A percentile compares a stretch with the other conserved stretches of the same genome.
phyloP scores from a whole-genome alignment of 1,140 invertebrate species.

The Chrysomallon squamiferum region DNA sequence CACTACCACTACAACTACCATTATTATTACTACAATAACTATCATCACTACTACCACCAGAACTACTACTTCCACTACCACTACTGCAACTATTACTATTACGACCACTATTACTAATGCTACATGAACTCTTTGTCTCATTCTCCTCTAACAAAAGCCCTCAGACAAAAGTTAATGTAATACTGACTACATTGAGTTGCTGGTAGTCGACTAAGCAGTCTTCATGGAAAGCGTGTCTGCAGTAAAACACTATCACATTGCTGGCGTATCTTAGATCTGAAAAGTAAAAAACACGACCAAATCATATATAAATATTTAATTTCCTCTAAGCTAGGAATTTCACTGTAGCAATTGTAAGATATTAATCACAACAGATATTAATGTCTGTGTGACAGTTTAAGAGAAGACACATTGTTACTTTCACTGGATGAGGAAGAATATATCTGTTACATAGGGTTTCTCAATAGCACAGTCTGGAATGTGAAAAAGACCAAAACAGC shows the following conservation, averaged over 20 bases:
- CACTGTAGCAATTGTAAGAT: not conserved
- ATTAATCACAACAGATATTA: not conserved
- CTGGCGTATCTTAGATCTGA: constrained; percentile 68
- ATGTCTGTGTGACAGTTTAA: not conserved
- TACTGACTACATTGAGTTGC: constrained; percentile 26
- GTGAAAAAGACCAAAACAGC: too few species aligned
- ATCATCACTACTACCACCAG: too few species aligned
- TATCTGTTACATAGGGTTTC: not conserved
- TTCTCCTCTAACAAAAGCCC: too few species aligned
- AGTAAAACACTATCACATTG: constrained; percentile 84
- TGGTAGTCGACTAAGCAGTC: constrained; percentile 71
- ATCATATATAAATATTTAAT: constrained; percentile 10
- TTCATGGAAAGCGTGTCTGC: constrained; percentile 88
- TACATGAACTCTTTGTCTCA: too few species aligned
- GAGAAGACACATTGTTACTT: not conserved
- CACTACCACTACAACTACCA: too few species aligned
- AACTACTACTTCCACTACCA: too few species aligned
- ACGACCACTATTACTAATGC: too few species aligned
- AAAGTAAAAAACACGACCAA: constrained; percentile 42
- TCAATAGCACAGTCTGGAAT: not conserved
- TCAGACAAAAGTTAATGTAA: too few species aligned
- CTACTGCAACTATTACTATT: too few species aligned
- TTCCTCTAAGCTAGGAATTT: not conserved
- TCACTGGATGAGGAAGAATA: not conserved
- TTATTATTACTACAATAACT: too few species aligned